Evolutionary conservation across 2,113 vertebrate species (phyloP), one percentile per base, ranked within the genome.

Genomic region (Vulpes lagopus): DNA sequence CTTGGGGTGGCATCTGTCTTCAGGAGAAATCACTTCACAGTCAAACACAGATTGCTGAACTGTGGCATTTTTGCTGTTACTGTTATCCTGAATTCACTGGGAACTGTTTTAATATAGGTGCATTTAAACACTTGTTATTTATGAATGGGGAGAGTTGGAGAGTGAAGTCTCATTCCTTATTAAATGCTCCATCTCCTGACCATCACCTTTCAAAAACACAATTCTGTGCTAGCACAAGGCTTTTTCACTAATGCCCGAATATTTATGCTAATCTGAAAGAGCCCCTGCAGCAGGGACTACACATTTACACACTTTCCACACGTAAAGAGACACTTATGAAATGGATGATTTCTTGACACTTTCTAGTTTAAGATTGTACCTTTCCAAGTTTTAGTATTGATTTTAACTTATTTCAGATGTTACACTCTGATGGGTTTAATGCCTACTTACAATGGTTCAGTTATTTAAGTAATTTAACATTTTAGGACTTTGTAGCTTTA

Each of bases 1-100:
- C 97, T 98, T 93, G 76, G 95, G 96, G 97, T 98, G 97, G 97
- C 98, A 97, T 98, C 97, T 98, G 85, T 97, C 97, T 98, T 98
- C 76, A 96, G 97, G 96, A 98, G 91, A 97, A 98, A 96, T 97
- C 73, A 97, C 96, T 97, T 98, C 96, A 53, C 91, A 97, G 97
- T 86, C 62, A n/a, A 81, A 88, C 27, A 94, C 59, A 87, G 92
- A 86, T 96, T 96, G 94, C 95, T 97, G 82, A 97, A 22, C 97
- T 97, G 81, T 85, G 89, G 78, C 90, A 43, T 62, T 78, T 15
- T 95, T 71, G 32, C 95, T 51, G 89, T 96, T 97, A 38, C 71
- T 87, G 93, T 92, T 97, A 0, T 0, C 6, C 93, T 93, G 96
- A 91, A 88, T 98, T 98, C 83, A 86, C 90, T 88, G 57, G 16